Percentiles rank a stretch among this genome's conserved stretches.
phyloP scores from a whole-genome alignment of 53 echinoderm and acorn worm genomes.

The Arbacia lixula region DNA sequence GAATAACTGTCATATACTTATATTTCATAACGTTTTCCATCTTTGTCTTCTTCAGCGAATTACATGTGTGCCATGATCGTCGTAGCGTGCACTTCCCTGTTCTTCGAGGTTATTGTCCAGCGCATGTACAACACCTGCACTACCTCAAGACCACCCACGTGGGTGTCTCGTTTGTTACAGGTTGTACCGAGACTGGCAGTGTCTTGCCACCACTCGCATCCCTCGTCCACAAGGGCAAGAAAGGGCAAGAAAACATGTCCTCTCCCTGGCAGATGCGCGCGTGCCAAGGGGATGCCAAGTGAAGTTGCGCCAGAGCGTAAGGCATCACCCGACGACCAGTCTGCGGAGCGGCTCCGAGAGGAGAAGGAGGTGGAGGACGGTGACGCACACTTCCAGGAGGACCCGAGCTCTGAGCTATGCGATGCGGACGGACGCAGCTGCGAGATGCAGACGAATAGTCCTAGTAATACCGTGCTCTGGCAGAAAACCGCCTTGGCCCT shows the following conservation, averaged over 20 bases:
- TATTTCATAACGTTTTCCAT: not conserved
- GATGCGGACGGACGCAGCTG: not conserved
- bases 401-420: not conserved
- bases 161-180: constrained; percentile 16
- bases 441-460: too few relatives aligned
- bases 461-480: too few relatives aligned
- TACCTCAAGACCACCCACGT: constrained; percentile 13
- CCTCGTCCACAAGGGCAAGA: too few relatives aligned
- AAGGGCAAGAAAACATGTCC: too few relatives aligned
- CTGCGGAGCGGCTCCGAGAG: too few relatives aligned
- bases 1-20: too few relatives aligned
- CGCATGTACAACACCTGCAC: constrained; percentile 49
- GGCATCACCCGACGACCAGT: too few relatives aligned
- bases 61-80: constrained; percentile 68
- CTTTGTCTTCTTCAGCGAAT: constrained; percentile 21
- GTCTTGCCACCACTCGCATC: too few relatives aligned
- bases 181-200: too few relatives aligned
- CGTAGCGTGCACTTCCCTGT: constrained; percentile 55
- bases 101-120: constrained; percentile 51
- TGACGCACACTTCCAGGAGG: not conserved
- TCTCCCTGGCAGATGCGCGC: too few relatives aligned
- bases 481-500: not conserved
- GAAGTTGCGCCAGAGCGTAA: not conserved
- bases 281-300: constrained; percentile 5
- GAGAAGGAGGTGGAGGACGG: not conserved